Base-by-base conservation (phyloP, 2,113 vertebrate species). In the Eubucco bourcierii region DNA sequence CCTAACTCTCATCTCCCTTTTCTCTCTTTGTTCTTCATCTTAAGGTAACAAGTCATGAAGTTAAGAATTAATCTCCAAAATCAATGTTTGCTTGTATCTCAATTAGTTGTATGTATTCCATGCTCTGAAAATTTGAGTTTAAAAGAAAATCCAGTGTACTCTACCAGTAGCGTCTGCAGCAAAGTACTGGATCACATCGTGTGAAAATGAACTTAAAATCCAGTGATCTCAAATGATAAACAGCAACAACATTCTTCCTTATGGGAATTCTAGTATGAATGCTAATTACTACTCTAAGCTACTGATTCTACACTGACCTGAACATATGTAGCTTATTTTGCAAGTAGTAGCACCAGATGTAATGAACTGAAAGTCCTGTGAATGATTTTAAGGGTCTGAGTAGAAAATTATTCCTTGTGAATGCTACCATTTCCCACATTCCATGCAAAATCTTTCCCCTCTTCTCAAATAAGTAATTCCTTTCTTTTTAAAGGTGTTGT, bases 171-270 rank as follows among this genome's bases (percentile, higher is more conserved):
- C 82, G 46, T 59, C 71, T 76, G 41, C 34, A 96, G 67, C 67
- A 77, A 84, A 73, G 70, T 80, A 46, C 31, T 47, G 10, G 41
- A 55, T 68, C n/a, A 39, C 34, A 70, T 90, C 56, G 33, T 61
- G 37, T 67, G 55, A 84, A 93, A 70, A 93, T 75, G 79, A 76
- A 59, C 64, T 79, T 87, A 56, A 90, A 94, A 84, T 66, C 28
- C 41, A 56, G 16, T 59, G 56, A 73, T 84, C 37, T 19, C 6
- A 80, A 75, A 44, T 29, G 21, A n/a, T 55, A 70, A 88, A 74
- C 9, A 84, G 56, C 28, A 82, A 68, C 24, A 63, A n/a, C 50
- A 70, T 37, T 60, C 31, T 87, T 90, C 52, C 46, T 50, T 28
- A 21, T 44, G 23, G 28, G 67, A 87, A 87, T 89, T 39, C 59